Percentiles rank a stretch among this genome's conserved stretches.
These are phyloP conservation scores for Hypomecis atomaria DNA, from an alignment of 2,888 invertebrate species.

Conservation along the genomic window DNA sequence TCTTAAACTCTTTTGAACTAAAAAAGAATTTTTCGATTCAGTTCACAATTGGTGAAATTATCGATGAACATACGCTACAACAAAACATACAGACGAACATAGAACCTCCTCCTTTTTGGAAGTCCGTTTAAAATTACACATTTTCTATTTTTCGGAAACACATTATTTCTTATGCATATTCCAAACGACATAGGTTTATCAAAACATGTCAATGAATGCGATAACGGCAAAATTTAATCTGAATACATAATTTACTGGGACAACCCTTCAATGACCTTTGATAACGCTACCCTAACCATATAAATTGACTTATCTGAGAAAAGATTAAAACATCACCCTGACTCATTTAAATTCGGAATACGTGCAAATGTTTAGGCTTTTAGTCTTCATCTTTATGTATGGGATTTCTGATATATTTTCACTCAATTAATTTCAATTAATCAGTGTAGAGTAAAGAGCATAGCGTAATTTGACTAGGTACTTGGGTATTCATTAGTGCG, in stretches of 20 bases:
- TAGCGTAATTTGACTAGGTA: no score
- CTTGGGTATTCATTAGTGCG: no score
- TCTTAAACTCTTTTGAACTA: no score
- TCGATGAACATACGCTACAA: no score
- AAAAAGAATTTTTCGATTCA: no score
- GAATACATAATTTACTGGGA: constrained; percentile 5
- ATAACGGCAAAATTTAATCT: constrained; percentile 5
- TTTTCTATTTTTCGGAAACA: no score
- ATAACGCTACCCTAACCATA: constrained; percentile 14
- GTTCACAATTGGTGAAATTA: no score
- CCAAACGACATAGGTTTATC: not conserved
- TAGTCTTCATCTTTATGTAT: not conserved
- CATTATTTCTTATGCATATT: not conserved
- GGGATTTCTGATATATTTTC: not conserved
- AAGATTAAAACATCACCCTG: constrained; percentile 10
- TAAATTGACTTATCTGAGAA: constrained; percentile 19
- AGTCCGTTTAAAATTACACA: no score
- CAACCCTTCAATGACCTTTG: constrained; percentile 10
- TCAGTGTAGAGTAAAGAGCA: no score
- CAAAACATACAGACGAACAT: no score
- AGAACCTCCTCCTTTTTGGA: no score
- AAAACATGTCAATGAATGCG: constrained; percentile 2
- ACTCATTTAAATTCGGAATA: constrained; percentile 4
- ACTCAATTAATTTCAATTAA: not conserved
- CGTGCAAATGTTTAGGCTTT: no score